Conservation (phyloP, 2,888 invertebrate species). For the Tenthredo notha region DNA sequence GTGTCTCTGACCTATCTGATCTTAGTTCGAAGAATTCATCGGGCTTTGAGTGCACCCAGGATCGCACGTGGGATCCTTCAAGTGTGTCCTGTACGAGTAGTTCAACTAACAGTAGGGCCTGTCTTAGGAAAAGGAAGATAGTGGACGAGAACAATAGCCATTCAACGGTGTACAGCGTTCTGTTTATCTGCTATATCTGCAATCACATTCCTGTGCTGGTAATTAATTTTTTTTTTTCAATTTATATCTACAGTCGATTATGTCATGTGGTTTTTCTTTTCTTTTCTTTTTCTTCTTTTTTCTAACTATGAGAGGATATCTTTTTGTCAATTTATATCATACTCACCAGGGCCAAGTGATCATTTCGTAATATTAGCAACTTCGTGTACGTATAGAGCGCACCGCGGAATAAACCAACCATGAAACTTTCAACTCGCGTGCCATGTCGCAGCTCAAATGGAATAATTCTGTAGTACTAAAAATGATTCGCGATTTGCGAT, state of each 20-base stretch:
- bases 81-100: conserved; percentile 80
- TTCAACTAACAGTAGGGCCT: conserved; percentile 81
- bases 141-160: conserved; percentile 78
- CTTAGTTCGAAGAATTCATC: conserved; percentile 75
- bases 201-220: conserved; percentile 83
- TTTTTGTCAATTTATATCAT: conserved; percentile 38
- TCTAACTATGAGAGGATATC: conserved; percentile 50
- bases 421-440: conserved; percentile 49
- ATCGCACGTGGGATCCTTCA: conserved; percentile 77
- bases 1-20: conserved; percentile 74
- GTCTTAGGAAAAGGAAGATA: conserved; percentile 75
- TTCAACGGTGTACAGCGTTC: conserved; percentile 78
- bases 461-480: neutral
- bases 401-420: conserved; percentile 34
- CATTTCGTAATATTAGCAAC: conserved; percentile 19
- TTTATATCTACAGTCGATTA: neutral
- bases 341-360: conserved; percentile 49
- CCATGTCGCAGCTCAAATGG: neutral
- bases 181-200: conserved; percentile 81
- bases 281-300: too few relatives aligned
- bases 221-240: conserved; percentile 76
- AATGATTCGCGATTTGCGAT: neutral
- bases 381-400: neutral
- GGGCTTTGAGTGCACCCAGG: conserved; percentile 73
- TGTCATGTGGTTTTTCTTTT: neutral